A percentile compares a stretch with the other conserved stretches of the same genome.
Evolutionary conservation across 2,888 invertebrate genomes (phyloP).

Genomic region (Nephrotoma guestfalica): DNA sequence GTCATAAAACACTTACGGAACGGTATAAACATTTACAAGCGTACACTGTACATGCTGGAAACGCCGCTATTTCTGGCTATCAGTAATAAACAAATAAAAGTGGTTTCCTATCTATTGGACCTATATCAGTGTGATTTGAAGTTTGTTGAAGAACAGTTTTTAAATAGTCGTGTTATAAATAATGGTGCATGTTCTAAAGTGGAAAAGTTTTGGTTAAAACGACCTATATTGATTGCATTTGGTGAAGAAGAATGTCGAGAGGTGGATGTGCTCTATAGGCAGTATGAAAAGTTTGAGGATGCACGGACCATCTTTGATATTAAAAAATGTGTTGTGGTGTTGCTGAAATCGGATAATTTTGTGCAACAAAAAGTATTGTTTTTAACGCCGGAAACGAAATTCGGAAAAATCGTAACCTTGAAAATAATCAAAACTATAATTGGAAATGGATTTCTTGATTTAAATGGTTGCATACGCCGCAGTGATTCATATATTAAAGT

Average conservation of each 20-base stretch:
- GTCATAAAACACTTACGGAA: neutral
- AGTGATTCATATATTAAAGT: neutral
- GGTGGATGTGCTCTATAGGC: neutral
- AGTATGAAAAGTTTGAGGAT: neutral
- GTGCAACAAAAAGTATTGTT: neutral
- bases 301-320: neutral
- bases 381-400: neutral
- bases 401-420: neutral
- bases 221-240: neutral
- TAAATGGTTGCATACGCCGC: neutral
- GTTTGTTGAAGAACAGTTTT: neutral
- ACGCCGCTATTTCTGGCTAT: neutral
- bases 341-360: neutral
- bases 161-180: neutral
- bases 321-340: neutral
- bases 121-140: neutral
- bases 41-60: neutral
- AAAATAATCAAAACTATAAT: neutral
- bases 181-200: neutral
- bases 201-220: neutral
- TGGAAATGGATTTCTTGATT: neutral
- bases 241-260: neutral
- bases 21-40: neutral
- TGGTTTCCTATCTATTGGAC: neutral
- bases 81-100: neutral